Conservation (phyloP, 2,113 vertebrate species). For the Passer montanus region DNA sequence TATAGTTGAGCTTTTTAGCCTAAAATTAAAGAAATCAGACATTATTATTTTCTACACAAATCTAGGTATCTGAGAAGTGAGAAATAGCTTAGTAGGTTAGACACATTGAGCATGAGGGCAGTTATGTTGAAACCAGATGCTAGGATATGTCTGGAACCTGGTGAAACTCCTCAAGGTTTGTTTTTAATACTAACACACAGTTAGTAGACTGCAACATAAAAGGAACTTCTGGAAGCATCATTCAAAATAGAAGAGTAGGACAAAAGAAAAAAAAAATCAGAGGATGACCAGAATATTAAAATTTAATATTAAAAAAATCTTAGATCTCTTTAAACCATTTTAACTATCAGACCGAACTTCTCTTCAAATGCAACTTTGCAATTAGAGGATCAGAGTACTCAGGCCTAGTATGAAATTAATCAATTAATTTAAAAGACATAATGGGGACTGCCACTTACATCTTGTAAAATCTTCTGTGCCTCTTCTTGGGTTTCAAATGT, state of each 20-base stretch:
- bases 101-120: not conserved
- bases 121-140: not conserved
- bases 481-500: conserved; percentile 89
- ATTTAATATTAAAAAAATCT: not conserved
- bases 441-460: conserved; percentile 70
- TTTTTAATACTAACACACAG: not conserved
- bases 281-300: not conserved
- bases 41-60: not conserved
- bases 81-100: not conserved
- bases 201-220: not conserved
- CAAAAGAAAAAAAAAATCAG: not conserved
- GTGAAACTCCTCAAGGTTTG: not conserved
- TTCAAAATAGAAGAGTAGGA: not conserved
- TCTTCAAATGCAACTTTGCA: not conserved
- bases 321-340: not conserved
- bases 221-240: not conserved
- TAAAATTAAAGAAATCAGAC: conserved; percentile 63
- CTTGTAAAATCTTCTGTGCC: conserved; percentile 84
- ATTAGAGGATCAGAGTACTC: not conserved
- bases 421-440: not conserved
- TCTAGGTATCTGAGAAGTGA: not conserved
- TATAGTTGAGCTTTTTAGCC: conserved; percentile 81
- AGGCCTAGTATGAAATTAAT: not conserved
- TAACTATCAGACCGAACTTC: not conserved
- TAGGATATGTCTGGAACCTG: not conserved